phyloP scores from a whole-genome alignment of 2,113 vertebrate genomes.

The Peromyscus maniculatus region DNA sequence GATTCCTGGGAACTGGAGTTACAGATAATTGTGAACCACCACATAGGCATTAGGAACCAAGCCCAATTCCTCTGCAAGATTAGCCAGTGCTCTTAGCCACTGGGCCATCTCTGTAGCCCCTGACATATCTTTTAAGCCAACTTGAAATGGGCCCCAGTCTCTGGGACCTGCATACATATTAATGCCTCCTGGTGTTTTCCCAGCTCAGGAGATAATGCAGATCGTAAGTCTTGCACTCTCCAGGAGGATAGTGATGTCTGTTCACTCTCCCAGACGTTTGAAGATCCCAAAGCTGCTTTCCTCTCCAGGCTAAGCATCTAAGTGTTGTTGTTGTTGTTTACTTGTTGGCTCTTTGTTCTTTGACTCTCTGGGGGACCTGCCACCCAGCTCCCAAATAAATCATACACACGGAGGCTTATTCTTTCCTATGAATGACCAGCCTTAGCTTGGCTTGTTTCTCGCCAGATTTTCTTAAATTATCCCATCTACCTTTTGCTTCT shows the following conservation, averaged over 20 bases:
- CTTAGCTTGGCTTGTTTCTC: too few relatives aligned
- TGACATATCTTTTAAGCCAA: not conserved
- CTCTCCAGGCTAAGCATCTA: not conserved
- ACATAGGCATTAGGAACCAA: not conserved
- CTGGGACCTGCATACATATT: not conserved
- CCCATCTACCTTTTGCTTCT: too few relatives aligned
- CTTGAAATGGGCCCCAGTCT: not conserved
- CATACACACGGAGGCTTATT: too few relatives aligned
- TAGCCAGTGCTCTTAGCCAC: not conserved
- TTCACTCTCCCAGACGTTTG: not conserved
- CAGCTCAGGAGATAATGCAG: not conserved
- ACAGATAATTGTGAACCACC: not conserved
- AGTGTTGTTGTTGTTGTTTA: too few relatives aligned
- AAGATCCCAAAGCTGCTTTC: not conserved
- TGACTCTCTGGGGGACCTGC: too few relatives aligned
- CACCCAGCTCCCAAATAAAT: too few relatives aligned
- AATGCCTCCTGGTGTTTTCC: not conserved
- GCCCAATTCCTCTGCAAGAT: not conserved
- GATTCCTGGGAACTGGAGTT: not conserved
- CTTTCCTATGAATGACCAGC: too few relatives aligned
- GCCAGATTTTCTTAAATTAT: too few relatives aligned
- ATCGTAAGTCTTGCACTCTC: not conserved
- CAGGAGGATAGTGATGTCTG: not conserved
- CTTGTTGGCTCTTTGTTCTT: too few relatives aligned
- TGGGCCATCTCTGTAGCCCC: not conserved